Conservation (phyloP, 2,888 invertebrate species). For the Xestoiulus laeticollis region DNA sequence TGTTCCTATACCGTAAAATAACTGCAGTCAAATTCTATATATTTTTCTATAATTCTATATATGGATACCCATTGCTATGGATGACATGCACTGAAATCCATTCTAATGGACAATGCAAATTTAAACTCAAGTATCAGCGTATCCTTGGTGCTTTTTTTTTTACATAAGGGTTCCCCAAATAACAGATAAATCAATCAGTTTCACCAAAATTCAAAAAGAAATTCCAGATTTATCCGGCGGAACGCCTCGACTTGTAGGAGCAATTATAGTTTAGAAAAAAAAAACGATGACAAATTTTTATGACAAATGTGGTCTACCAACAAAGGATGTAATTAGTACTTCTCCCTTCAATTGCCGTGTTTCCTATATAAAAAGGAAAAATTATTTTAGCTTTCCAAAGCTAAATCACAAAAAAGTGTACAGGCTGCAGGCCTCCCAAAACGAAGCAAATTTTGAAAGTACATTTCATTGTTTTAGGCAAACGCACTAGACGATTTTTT, state of each 20-base stretch:
- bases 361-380: constrained; percentile 21
- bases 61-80: background rate
- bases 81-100: too few species aligned
- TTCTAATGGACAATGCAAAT: too few species aligned
- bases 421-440: background rate
- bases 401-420: background rate
- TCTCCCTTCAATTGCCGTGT: constrained; percentile 27
- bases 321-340: constrained; percentile 23
- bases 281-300: background rate
- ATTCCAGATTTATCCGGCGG: background rate
- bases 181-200: constrained; percentile 3
- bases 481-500: background rate
- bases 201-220: constrained; percentile 10
- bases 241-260: background rate
- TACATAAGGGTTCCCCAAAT: background rate
- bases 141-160: background rate
- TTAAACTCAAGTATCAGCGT: too few species aligned
- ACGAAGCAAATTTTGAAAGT: background rate
- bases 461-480: background rate
- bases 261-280: background rate
- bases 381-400: background rate
- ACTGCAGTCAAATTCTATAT: too few species aligned
- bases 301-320: constrained; percentile 34
- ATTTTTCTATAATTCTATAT: too few species aligned
- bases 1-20: too few species aligned